Conservation (phyloP, 2,113 vertebrate species). For the Anarrhichthys ocellatus region DNA sequence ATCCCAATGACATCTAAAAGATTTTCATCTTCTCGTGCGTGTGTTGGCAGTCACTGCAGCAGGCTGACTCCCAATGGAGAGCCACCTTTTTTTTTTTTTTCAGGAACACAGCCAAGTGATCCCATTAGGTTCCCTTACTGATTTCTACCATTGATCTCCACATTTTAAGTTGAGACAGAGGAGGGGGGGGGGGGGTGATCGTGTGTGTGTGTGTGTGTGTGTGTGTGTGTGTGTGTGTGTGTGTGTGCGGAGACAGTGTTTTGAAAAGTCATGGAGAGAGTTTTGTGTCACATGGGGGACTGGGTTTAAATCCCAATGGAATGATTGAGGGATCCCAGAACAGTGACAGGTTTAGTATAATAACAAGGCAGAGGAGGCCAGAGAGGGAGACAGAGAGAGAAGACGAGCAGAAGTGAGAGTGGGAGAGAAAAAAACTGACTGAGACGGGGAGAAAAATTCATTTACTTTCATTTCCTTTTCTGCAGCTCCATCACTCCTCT, state of each 20-base stretch:
- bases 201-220: constrained; percentile 1
- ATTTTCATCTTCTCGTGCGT: constrained; percentile 38
- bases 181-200: constrained; percentile 16
- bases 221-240: constrained; percentile 1
- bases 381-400: constrained; percentile 28
- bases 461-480: constrained; percentile 63
- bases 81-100: constrained; percentile 18
- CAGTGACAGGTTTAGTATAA: constrained; percentile 65
- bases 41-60: constrained; percentile 43
- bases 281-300: constrained; percentile 40
- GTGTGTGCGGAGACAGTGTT: constrained; percentile 25
- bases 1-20: constrained; percentile 54
- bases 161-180: constrained; percentile 25
- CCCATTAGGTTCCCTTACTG: constrained; percentile 48
- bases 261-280: constrained; percentile 50
- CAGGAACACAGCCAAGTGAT: constrained; percentile 54
- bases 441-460: constrained; percentile 43
- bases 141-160: constrained; percentile 45
- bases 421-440: constrained; percentile 37
- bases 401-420: constrained; percentile 52
- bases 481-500: constrained; percentile 40
- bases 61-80: constrained; percentile 49
- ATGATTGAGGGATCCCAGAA: constrained; percentile 65
- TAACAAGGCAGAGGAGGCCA: constrained; percentile 58
- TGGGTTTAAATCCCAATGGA: constrained; percentile 49